These are phyloP conservation scores for Anticlea derivata DNA, from an alignment of 2,888 invertebrate genomes.

Conservation along the genomic window DNA sequence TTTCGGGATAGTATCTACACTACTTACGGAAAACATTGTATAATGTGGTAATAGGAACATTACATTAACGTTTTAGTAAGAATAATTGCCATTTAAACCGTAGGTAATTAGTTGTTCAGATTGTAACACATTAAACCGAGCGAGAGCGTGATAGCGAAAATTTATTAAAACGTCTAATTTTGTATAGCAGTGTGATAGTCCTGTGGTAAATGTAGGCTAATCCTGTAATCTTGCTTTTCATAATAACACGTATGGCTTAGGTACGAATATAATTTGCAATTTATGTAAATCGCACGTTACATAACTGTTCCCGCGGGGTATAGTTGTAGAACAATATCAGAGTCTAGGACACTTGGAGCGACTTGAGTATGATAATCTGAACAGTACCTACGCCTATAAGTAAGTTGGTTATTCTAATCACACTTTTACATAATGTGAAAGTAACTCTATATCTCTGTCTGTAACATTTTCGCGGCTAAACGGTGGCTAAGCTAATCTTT, in stretches of 20 bases:
- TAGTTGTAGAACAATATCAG: slow-evolving; percentile 11
- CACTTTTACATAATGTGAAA: too few species aligned
- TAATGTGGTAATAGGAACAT: background rate
- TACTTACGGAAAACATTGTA: too few species aligned
- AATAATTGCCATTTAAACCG: slow-evolving; percentile 4
- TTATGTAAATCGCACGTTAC: slow-evolving; percentile 27
- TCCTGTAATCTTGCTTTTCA: slow-evolving; percentile 9
- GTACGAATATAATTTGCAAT: slow-evolving; percentile 23
- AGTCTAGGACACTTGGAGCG: slow-evolving; percentile 16
- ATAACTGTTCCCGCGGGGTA: slow-evolving; percentile 16
- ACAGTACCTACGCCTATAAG: background rate
- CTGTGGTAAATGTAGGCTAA: too few species aligned
- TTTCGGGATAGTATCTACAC: too few species aligned
- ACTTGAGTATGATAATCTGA: slow-evolving; percentile 8
- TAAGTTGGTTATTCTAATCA: too few species aligned
- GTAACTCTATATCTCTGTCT: too few species aligned
- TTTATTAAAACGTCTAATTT: background rate
- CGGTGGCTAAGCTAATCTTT: too few species aligned
- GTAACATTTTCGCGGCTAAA: too few species aligned
- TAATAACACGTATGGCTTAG: slow-evolving; percentile 13
- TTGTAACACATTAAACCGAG: slow-evolving; percentile 1
- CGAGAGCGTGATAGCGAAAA: slow-evolving; percentile 2
- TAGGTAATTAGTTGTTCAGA: slow-evolving; percentile 1
- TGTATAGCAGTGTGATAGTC: too few species aligned
- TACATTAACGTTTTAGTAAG: background rate